Conservation (phyloP, 2,888 invertebrate genomes). For the Acheta domesticus region DNA sequence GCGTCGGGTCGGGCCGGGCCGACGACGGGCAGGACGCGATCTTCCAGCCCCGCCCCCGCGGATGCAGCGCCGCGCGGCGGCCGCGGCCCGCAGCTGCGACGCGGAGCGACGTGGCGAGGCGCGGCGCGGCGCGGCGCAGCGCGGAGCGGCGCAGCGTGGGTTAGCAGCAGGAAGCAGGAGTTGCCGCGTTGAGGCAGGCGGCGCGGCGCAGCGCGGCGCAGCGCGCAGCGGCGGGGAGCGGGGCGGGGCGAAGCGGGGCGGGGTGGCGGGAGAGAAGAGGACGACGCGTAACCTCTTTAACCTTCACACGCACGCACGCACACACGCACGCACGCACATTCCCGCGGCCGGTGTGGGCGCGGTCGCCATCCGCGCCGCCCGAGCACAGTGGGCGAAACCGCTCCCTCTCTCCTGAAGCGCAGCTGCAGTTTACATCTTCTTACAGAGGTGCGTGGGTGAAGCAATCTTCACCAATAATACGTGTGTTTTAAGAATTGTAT, state of each 20-base stretch:
- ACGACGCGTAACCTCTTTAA: conserved; percentile 18
- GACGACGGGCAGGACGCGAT: too few species aligned
- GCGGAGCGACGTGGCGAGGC: not conserved
- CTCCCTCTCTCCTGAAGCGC: not conserved
- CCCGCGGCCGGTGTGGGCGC: conserved; percentile 18
- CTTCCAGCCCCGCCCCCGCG: too few species aligned
- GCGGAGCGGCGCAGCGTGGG: not conserved
- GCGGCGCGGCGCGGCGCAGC: not conserved
- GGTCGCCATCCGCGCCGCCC: conserved; percentile 2
- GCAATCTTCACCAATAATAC: too few species aligned
- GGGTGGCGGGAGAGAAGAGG: not conserved
- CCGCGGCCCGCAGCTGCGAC: not conserved
- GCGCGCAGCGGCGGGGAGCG: not conserved
- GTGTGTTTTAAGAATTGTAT: too few species aligned
- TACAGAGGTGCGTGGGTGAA: too few species aligned
- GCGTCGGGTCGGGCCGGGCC: too few species aligned
- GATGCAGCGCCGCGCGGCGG: not conserved
- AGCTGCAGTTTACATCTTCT: too few species aligned
- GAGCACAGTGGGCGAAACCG: not conserved
- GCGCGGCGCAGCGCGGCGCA: not conserved
- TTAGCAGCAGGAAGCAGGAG: conserved; percentile 6
- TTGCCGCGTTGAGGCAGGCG: conserved; percentile 2
- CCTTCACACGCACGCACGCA: conserved; percentile 9
- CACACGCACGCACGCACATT: conserved; percentile 11
- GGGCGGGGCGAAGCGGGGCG: not conserved